Evolutionary conservation across 2,113 vertebrate species (phyloP), one percentile per base, ranked within the genome.

Genomic region (Opisthocomus hoazin): DNA sequence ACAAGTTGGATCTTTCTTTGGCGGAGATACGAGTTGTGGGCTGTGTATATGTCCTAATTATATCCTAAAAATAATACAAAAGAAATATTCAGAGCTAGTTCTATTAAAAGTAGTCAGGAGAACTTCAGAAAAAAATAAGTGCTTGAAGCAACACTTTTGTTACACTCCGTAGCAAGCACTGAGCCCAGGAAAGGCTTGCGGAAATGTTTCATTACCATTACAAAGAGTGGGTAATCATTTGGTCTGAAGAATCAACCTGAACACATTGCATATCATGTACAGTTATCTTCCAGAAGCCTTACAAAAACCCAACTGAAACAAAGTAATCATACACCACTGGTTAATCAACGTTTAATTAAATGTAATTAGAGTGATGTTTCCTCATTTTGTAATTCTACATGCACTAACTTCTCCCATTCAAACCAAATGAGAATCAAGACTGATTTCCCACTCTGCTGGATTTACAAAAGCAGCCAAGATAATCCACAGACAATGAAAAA

Each of bases 1-100:
- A 98, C 94, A 98, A 79, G 84, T 98, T 97, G 80, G 98, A 95
- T 53, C 97, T 98, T 56, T 98, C 98, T 58, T 92, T 98, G 36
- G 97, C 91, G 70, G 97, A 79, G 86, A 97, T 1, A 19, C 51
- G 91, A 48, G 94, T 61, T 6, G 92, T 26, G 2, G 87, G 63
- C 89, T 97, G 97, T 8, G 87, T 51, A 5, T 97, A 98, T 1
- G 97, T 98, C 63, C 97, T 97, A 45, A 98, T 93, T 0, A 86
- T 5, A 6, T 96, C 97, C 98, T 98, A 90, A 89, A 95, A 93
- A 39, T 0, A 51, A 70, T 13, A 65, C 16, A 41, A 56, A 24
- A 87, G 18, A 61, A 69, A 46, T 10, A 89, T 19, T 92, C 24
- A 93, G 77, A 74, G 15, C 21, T n/a, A 70, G 26, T 19, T 27